Conservation (phyloP, 2,888 invertebrate genomes). For the Agelastica alni region DNA sequence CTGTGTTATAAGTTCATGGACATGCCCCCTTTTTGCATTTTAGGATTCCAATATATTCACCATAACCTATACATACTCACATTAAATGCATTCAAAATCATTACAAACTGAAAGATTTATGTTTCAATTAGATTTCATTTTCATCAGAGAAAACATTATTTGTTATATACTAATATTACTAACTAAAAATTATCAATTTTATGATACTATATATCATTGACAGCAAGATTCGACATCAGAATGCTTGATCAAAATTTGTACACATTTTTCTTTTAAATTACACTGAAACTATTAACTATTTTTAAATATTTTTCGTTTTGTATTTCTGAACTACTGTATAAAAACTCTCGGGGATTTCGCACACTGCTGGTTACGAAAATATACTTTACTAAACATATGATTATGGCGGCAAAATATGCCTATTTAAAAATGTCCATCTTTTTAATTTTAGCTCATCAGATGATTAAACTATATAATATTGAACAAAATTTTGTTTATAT, state of each 20-base stretch:
- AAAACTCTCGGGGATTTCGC: conserved; percentile 37
- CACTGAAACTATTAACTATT: conserved; percentile 21
- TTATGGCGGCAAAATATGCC: conserved; percentile 40
- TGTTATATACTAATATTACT: conserved; percentile 37
- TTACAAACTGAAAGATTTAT: conserved; percentile 39
- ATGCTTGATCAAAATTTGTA: conserved; percentile 42
- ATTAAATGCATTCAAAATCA: conserved; percentile 52
- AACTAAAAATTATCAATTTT: conserved; percentile 28
- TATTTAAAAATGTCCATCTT: conserved; percentile 35
- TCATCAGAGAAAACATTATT: conserved; percentile 31
- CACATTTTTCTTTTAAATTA: conserved; percentile 30
- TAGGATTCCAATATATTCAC: conserved; percentile 19
- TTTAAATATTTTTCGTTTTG: conserved; percentile 25
- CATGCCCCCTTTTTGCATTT: conserved; percentile 8
- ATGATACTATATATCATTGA: conserved; percentile 37
- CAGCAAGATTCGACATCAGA: conserved; percentile 40
- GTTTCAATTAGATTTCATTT: conserved; percentile 35
- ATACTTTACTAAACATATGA: conserved; percentile 25
- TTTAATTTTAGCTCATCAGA: no score
- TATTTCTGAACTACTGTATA: conserved; percentile 22
- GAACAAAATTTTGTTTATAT: no score
- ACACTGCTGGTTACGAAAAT: conserved; percentile 22
- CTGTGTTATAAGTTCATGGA: conserved; percentile 10
- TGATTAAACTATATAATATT: no score
- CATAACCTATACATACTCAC: conserved; percentile 53